Percentiles rank a stretch among this genome's conserved stretches.
Evolutionary conservation across 1,140 invertebrate genomes (phyloP).

Genomic region (Potamilus streckersoni): DNA sequence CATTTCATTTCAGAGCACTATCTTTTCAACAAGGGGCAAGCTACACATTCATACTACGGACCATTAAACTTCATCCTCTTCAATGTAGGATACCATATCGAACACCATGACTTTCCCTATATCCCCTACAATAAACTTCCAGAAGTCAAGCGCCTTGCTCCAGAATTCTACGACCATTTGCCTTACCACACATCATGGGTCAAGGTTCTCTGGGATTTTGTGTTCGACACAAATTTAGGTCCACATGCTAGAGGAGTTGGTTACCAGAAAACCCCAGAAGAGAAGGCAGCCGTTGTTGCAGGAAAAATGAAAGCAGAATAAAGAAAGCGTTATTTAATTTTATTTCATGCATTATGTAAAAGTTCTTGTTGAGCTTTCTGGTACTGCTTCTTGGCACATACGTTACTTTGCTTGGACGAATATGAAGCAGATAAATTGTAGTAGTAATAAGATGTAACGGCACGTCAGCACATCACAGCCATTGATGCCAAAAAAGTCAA

Average conservation of each 20-base stretch:
- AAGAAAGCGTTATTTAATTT: no score
- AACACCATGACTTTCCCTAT: slow-evolving; percentile 68
- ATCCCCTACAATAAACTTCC: slow-evolving; percentile 61
- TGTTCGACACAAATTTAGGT: slow-evolving; percentile 60
- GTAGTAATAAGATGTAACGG: no score
- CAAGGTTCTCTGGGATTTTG: slow-evolving; percentile 70
- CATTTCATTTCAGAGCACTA: slow-evolving; percentile 99
- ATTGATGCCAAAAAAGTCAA: no score
- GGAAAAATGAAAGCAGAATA: no score
- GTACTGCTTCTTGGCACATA: no score
- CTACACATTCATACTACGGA: slow-evolving; percentile 99
- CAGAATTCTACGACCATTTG: slow-evolving; percentile 94
- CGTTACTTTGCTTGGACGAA: no score
- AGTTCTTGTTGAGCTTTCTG: no score
- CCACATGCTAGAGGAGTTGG: slow-evolving; percentile 51
- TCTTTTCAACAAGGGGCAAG: slow-evolving; percentile 96
- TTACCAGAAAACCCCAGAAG: slow-evolving; percentile 13
- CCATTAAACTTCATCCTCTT: slow-evolving; percentile 96
- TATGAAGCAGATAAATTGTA: no score
- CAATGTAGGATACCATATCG: slow-evolving; percentile 86
- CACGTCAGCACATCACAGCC: no score
- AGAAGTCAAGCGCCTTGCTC: slow-evolving; percentile 82
- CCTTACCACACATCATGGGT: slow-evolving; percentile 95
- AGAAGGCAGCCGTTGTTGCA: no score
- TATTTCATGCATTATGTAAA: no score